These are phyloP conservation scores for Pseudomugil gertrudae DNA, from an alignment of 2,797 vertebrate genomes.

Conservation along the genomic window DNA sequence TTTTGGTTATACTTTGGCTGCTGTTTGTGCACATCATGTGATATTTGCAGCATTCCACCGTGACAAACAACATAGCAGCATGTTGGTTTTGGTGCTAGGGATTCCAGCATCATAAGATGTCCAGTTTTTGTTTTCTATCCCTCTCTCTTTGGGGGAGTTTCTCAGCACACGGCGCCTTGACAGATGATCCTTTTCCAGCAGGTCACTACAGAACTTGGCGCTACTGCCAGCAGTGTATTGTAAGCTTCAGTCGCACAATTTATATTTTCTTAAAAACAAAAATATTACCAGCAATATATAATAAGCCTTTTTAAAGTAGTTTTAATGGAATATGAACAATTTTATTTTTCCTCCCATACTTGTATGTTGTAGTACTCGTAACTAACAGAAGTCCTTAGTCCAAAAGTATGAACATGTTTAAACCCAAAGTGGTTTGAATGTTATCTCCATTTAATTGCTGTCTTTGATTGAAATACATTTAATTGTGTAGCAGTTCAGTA, in stretches of 20 bases:
- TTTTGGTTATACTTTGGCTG: conserved; percentile 67
- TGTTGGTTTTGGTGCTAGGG: conserved; percentile 63
- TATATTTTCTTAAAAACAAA: conserved; percentile 96
- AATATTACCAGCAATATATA: conserved; percentile 97
- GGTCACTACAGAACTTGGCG: conserved; percentile 76
- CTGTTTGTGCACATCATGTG: conserved; percentile 72
- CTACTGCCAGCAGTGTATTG: conserved; percentile 92
- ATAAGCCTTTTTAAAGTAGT: conserved; percentile 94
- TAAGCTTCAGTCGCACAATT: conserved; percentile 98
- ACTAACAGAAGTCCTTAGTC: conserved; percentile 83
- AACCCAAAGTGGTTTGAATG: conserved; percentile 67
- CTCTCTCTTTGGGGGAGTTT: conserved; percentile 48
- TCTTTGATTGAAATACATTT: conserved; percentile 68
- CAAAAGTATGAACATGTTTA: conserved; percentile 68
- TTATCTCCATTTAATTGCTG: conserved; percentile 67
- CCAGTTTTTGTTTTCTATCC: conserved; percentile 26
- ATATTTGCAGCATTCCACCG: conserved; percentile 77
- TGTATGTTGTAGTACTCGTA: conserved; percentile 83
- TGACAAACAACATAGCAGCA: conserved; percentile 71
- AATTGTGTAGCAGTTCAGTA: conserved; percentile 78
- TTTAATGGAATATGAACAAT: conserved; percentile 86
- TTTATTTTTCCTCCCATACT: conserved; percentile 77
- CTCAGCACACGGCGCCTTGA: conserved; percentile 72
- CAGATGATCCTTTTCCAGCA: conserved; percentile 61
- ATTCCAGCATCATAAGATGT: conserved; percentile 58